Evolutionary conservation across 2,797 vertebrate species (phyloP), one percentile per base, ranked within the genome.

Genomic region (Tinamus major): DNA sequence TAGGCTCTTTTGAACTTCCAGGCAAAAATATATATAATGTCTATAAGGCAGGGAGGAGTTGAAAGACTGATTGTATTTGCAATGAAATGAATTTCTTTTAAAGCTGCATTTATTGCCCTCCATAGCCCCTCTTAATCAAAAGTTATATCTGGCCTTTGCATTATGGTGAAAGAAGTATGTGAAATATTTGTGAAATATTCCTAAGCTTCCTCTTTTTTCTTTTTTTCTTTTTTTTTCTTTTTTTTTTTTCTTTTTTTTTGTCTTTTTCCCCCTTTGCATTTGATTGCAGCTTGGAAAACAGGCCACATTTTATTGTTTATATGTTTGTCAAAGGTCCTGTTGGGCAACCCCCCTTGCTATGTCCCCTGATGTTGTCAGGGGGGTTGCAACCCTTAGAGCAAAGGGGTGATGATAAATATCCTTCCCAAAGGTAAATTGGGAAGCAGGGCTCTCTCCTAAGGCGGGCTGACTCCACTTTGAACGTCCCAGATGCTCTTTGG

Each of bases 111-210:
- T 97, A 92, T 84, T 94, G 92, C 74, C 90, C 90, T 87, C 81
- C 58, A 5, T 85, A 89, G 93, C 88, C 77, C 83, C 85, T 39
- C 75, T 95, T 93, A 95, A 95, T 97, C 92, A 96, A 65, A 85
- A 83, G 87, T 89, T 91, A 74, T 94, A 95, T 79, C 95, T 94
- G 93, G 91, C 90, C 90, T 93, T 87, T 89, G 84, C 81, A 80
- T 96, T 95, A 93, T 26, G 79, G 84, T 78, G 77, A 84, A 87
- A 82, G 88, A 95, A 87, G 79, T 83, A 94, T 93, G 90, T 91
- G 93, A 95, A 95, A 91, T 92, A 95, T 95, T 96, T 94, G 88
- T 92, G 94, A 95, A 95, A 91, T 92, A 95, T 95, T 96, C 92
- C 69, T 89, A 93, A 92, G 48, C 76, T 95, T 62, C 61, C 15